A percentile compares a stretch with the other conserved stretches of the same genome.
Conservation (phyloP, 2,113 vertebrate species). For the Lophius piscatorius region DNA sequence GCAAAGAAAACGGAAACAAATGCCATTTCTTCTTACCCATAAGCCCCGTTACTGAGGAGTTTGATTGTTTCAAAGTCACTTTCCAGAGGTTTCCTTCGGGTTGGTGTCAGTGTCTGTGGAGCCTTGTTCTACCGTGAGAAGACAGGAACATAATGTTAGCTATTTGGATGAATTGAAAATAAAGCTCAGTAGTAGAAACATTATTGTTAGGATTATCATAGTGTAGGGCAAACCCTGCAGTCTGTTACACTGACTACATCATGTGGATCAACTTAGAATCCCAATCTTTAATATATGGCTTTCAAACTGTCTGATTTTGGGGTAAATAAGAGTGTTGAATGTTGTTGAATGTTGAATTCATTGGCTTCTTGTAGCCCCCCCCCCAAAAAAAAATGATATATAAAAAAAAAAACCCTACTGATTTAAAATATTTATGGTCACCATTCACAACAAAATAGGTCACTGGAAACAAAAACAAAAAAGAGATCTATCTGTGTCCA, state of each 20-base stretch:
- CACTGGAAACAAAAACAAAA: background rate
- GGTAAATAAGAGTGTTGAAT: no score
- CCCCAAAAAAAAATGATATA: background rate
- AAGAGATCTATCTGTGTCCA: no score
- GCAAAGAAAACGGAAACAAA: background rate
- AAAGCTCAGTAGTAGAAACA: background rate
- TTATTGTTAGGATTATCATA: background rate
- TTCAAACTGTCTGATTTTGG: no score
- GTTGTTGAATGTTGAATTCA: background rate
- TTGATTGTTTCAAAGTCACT: conserved; percentile 97
- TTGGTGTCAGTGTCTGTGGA: conserved; percentile 69
- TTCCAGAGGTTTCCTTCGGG: conserved; percentile 90
- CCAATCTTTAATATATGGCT: no score
- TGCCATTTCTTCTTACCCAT: conserved; percentile 84
- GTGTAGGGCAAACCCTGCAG: background rate
- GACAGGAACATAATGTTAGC: conserved; percentile 1
- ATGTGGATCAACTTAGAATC: background rate
- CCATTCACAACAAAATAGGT: conserved; percentile 16
- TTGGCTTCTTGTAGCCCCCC: background rate
- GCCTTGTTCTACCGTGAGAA: conserved; percentile 75
- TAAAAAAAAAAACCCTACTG: background rate
- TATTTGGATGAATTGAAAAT: background rate
- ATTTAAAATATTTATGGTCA: conserved; percentile 16
- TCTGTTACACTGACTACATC: background rate
- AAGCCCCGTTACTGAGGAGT: conserved; percentile 96